These are phyloP conservation scores for Beaufortia kweichowensis DNA, from an alignment of 2,113 vertebrate genomes.

Conservation along the genomic window DNA sequence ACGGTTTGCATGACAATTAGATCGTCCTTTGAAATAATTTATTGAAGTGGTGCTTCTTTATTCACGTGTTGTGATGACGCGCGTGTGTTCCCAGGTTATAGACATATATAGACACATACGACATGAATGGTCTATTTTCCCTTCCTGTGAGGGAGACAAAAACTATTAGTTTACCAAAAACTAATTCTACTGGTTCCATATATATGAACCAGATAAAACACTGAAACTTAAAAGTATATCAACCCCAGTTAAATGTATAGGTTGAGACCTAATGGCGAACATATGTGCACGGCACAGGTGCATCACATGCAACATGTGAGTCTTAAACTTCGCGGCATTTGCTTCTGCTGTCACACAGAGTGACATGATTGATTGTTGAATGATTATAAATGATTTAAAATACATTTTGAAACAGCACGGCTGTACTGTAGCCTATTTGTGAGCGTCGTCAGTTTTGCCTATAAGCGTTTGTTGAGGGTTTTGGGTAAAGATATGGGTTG, in stretches of 20 bases:
- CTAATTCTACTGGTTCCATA: background rate
- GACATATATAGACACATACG: no score
- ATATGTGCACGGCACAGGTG: background rate
- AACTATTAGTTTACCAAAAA: background rate
- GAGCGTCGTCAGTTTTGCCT: background rate
- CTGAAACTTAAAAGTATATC: background rate
- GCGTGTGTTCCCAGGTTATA: background rate
- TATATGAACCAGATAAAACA: background rate
- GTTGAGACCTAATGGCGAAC: background rate
- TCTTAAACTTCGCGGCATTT: slow-evolving; percentile 11
- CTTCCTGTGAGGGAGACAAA: no score
- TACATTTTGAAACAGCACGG: background rate
- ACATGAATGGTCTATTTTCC: background rate
- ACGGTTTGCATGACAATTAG: slow-evolving; percentile 27
- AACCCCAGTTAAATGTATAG: background rate
- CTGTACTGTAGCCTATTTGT: background rate
- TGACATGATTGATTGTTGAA: background rate
- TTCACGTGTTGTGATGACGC: background rate
- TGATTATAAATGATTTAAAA: no score
- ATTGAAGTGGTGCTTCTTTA: background rate
- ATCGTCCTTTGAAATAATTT: background rate
- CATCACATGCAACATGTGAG: slow-evolving; percentile 23
- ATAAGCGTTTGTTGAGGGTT: background rate
- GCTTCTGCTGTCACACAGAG: background rate
- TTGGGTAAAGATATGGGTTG: background rate